phyloP scores from a whole-genome alignment of 2,797 vertebrate species.

The Margarornis squamiger region DNA sequence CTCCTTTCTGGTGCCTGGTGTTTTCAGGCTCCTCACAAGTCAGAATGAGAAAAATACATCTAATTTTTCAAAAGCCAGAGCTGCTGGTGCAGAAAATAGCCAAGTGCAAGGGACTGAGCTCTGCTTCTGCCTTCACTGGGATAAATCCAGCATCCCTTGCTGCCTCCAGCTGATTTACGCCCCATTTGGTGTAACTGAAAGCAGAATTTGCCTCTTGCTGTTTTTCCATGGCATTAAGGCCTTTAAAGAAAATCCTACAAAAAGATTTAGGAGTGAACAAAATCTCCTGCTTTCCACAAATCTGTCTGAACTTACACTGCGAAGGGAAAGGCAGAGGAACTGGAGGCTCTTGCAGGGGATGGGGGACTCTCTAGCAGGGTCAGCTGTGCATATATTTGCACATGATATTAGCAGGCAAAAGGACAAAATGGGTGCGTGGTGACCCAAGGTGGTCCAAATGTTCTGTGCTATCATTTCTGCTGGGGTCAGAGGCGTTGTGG shows the following conservation, averaged over 20 bases:
- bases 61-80: constrained; percentile 62
- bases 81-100: constrained; percentile 75
- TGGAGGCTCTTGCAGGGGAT: neutral
- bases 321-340: neutral
- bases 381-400: constrained; percentile 46
- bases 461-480: neutral
- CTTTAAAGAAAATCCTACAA: constrained; percentile 58
- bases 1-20: neutral
- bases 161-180: constrained; percentile 25
- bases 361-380: neutral
- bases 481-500: neutral
- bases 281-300: constrained; percentile 25
- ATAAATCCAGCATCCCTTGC: constrained; percentile 3
- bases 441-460: neutral
- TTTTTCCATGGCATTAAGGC: constrained; percentile 66
- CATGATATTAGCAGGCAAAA: neutral
- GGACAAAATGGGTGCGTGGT: neutral
- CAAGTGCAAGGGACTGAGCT: constrained; percentile 59
- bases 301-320: neutral
- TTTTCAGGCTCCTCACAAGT: constrained; percentile 45
- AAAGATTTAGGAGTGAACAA: constrained; percentile 45
- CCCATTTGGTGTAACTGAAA: neutral
- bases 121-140: neutral
- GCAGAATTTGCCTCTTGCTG: constrained; percentile 27
- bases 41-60: constrained; percentile 60